These are phyloP conservation scores for Cenopis cana DNA, from an alignment of 2,888 invertebrate genomes.

Conservation along the genomic window DNA sequence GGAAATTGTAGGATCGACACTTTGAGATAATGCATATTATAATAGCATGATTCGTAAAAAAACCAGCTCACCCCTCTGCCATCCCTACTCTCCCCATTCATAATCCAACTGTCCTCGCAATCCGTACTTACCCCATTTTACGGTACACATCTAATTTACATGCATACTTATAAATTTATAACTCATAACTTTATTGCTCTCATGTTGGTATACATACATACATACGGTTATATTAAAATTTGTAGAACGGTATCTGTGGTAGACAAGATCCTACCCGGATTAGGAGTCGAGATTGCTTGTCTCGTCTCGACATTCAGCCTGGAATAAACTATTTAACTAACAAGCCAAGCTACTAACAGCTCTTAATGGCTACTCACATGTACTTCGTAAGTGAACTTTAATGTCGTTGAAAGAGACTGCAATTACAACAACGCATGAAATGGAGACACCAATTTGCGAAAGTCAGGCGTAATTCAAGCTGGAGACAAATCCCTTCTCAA, in stretches of 20 bases:
- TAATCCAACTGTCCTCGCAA: too few relatives aligned
- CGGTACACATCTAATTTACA: too few relatives aligned
- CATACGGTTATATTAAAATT: not conserved
- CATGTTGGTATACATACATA: too few relatives aligned
- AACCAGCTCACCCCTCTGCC: too few relatives aligned
- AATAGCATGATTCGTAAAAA: too few relatives aligned
- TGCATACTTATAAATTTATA: too few relatives aligned
- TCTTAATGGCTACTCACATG: not conserved
- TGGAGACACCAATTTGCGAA: conserved; percentile 1
- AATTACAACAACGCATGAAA: not conserved
- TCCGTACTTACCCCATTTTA: too few relatives aligned
- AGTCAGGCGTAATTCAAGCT: conserved; percentile 8
- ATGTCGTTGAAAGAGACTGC: not conserved
- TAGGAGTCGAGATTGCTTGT: conserved; percentile 18
- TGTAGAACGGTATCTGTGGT: conserved; percentile 1
- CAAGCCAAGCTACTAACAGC: not conserved
- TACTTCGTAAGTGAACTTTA: not conserved
- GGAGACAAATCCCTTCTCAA: conserved; percentile 9
- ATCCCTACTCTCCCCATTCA: too few relatives aligned
- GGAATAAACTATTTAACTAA: conserved; percentile 17
- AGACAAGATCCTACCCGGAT: conserved; percentile 28
- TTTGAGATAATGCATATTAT: too few relatives aligned
- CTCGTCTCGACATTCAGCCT: conserved; percentile 14
- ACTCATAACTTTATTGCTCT: too few relatives aligned
- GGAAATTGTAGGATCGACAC: too few relatives aligned